Evolutionary conservation across 2,113 vertebrate genomes (phyloP), one percentile per base, ranked within the genome.

Genomic region (Salvator merianae): DNA sequence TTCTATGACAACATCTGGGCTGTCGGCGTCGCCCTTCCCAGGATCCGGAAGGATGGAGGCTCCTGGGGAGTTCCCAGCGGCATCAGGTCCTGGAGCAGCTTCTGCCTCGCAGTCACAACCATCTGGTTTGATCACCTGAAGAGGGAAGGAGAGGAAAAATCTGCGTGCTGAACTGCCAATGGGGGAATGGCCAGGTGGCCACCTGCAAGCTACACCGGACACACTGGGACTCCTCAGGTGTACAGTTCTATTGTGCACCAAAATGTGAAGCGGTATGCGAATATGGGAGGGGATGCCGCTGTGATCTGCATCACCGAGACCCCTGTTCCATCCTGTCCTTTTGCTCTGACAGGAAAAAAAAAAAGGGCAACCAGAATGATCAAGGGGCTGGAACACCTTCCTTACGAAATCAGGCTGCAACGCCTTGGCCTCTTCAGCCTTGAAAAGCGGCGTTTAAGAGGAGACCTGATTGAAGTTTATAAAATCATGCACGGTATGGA

Each of bases 61-160:
- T 79, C 89, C 91, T 87, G 93, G 0, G 53, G 87, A 40, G 40
- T 93, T 93, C 89, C 91, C 92, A 0, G 93, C 86, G 80, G 91
- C 5, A 1, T 84, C 85, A 70, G 96, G 92, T 88, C 97, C 97
- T 86, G 94, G 93, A 26, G 88, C 71, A 40, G 93, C 94, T 86
- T 97, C 97, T 85, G 95, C 89, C 86, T 97, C 97, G 88, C 77
- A 95, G 73, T 98, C 95, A 86, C 83, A 88, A 70, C 85, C 93
- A 84, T 97, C 98, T 38, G 96, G 94, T 89, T 95, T 97, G 93
- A 97, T 95, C 83, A 97, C 96, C 98, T 99, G 88, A 72, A 95
- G 74, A 83, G 84, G 55, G 55, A 74, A 65, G 59, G 87, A 63
- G 70, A 34, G 77, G 77, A 86, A 81, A 85, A 87, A 84, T n/a